Evolutionary conservation across 2,797 vertebrate genomes (phyloP), one percentile per base, ranked within the genome.

Genomic region (Microchirus variegatus): DNA sequence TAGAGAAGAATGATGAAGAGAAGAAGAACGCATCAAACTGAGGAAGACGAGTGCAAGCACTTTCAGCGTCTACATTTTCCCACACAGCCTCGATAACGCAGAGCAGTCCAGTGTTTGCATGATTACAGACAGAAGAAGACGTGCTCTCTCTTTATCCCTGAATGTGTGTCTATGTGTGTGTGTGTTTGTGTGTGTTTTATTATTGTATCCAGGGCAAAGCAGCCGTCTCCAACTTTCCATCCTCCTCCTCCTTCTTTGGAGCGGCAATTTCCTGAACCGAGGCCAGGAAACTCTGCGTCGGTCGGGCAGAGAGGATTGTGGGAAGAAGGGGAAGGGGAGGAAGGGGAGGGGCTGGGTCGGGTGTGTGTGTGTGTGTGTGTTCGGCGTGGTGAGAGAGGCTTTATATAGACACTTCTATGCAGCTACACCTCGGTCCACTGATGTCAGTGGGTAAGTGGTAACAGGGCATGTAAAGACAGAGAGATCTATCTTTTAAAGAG

Each of bases 201-300:
- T 93, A 94, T 93, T 76, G 96, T 97, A 96, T 96, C 96, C 94
- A 98, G 84, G 94, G 96, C 95, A 92, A 94, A 95, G 93, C 66
- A 85, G 88, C 79, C 87, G 61, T 83, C 94, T 95, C 94, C 93
- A 93, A 97, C 93, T 97, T 98, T 98, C 96, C 96, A 95, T 94
- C 90, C 92, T 94, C 5, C 81, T 82, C 67, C 87, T 84, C 80
- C 88, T 87, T 80, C 79, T 88, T 87, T 84, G 82, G 87, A 96
- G 95, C 93, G 93, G 94, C 91, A 94, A 91, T 98, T 98, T 99
- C 96, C 97, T 99, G 97, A 98, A 96, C 70, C 67, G 55, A 78
- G 81, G 96, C 97, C 97, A 99, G 97, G 97, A 99, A 99, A 96
- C 95, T 96, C 81, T 95, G 95, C 89, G 95, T 94, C 93, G 92